Evolutionary conservation across 2,797 vertebrate genomes (phyloP), one percentile per base, ranked within the genome.

Genomic region (Kryptopterus vitreolus): DNA sequence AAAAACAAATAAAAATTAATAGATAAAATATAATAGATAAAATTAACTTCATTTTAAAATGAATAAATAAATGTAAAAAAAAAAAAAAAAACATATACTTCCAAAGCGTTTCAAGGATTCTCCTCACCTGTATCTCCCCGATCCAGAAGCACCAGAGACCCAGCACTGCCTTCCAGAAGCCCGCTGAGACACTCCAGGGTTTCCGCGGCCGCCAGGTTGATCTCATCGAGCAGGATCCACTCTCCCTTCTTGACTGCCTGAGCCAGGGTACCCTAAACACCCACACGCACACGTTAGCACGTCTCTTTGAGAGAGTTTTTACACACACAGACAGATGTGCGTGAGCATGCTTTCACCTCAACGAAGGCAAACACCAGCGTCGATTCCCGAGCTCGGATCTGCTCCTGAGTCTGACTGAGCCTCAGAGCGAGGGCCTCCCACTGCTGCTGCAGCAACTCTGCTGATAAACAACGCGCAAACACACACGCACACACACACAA

Each of bases 211-310:
- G 98, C 97, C 90, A 99, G 92, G 85, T 99, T 99, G 87, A 99
- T 99, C 90, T 99, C 98, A 85, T 99, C 98, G 86, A 99, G 88
- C 70, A 99, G 93, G 86, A 99, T 94, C 98, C 98, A 99, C 81
- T 98, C 95, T 70, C 98, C 98, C 84, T 96, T 96, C 91, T 96
- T 99, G 38, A 99, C 94, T 2, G 98, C 96, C 86, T 95, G 95
- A 62, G 95, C 96, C 81, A 99, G 89, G 0, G 96, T 95, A 57
- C 98, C 98, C 98, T 99, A 38, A n/a, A 70, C 35, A 84, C 43
- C 55, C 75, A 70, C 75, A 80, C 63, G 82, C 24, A 62, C 62
- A 71, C 22, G 57, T 77, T 29, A 80, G 33, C 11, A 18, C 6
- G 15, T 26, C 38, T 50, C 43, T 50, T 29, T 9, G 20, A 65